Percentiles rank a stretch among this genome's conserved stretches.
Conservation (phyloP, 1,140 invertebrate genomes). For the Aricia agestis region DNA sequence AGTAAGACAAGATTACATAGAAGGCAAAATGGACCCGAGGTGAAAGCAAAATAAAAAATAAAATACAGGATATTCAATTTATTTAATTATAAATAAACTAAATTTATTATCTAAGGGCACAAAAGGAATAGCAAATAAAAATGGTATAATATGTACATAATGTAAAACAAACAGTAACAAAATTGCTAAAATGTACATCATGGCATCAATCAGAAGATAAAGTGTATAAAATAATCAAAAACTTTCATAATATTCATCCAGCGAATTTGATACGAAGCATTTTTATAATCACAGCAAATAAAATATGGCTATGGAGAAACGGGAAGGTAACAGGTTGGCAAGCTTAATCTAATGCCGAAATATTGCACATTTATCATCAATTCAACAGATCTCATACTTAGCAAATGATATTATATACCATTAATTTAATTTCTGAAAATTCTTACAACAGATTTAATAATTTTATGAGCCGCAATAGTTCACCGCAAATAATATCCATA, state of each 20-base stretch:
- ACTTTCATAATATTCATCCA: conserved; percentile 8
- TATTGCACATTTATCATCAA: conserved; percentile 57
- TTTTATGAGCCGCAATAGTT: not conserved
- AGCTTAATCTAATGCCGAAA: conserved; percentile 10
- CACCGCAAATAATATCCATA: not conserved
- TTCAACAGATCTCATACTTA: conserved; percentile 46
- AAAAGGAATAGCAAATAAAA: conserved; percentile 59
- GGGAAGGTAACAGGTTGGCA: not conserved
- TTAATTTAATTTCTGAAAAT: conserved; percentile 46
- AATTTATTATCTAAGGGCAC: conserved; percentile 57
- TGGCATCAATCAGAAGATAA: conserved; percentile 26
- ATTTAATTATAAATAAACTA: conserved; percentile 71
- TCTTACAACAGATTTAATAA: conserved; percentile 17
- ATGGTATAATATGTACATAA: conserved; percentile 70
- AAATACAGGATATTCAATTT: conserved; percentile 60
- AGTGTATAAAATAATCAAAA: conserved; percentile 36
- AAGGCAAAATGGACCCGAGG: conserved; percentile 49
- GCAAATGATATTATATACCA: conserved; percentile 65
- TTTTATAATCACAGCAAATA: conserved; percentile 46
- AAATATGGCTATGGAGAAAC: conserved; percentile 33
- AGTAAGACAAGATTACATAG: not conserved
- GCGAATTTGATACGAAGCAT: not conserved
- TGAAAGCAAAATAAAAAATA: conserved; percentile 44
- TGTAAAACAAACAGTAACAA: conserved; percentile 44
- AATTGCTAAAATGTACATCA: conserved; percentile 63